Evolutionary conservation across 2,113 vertebrate species (phyloP).

Genomic region (Nymphicus hollandicus): DNA sequence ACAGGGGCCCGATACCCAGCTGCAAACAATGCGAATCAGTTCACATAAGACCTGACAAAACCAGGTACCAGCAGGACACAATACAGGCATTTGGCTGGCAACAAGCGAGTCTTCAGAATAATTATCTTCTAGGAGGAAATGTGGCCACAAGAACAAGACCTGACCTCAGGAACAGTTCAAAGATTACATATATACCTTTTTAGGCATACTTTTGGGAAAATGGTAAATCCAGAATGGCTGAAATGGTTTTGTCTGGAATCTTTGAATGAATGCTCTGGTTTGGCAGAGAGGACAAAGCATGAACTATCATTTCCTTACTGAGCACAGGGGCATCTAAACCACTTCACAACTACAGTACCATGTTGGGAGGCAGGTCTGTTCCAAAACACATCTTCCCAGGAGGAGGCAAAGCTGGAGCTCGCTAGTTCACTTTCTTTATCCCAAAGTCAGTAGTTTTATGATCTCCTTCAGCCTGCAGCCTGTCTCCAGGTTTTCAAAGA

Average conservation of each 20-base stretch:
- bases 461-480: neutral
- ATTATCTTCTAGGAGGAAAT: neutral
- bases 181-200: neutral
- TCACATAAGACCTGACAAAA: neutral
- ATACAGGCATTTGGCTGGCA: neutral
- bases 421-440: neutral
- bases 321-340: neutral
- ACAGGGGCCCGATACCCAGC: neutral
- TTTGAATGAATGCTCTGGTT: neutral
- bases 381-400: neutral
- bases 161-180: neutral
- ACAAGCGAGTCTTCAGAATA: accelerated
- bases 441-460: neutral
- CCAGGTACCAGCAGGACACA: accelerated
- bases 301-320: neutral
- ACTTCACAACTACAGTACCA: accelerated
- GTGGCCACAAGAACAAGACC: accelerated
- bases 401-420: neutral
- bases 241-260: neutral
- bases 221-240: neutral
- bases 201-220: neutral
- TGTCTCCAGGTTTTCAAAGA: neutral
- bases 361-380: neutral
- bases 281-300: neutral
- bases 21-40: accelerated